These are phyloP conservation scores for Ornithorhynchus anatinus DNA, from an alignment of 2,113 vertebrate species.

Conservation along the genomic window DNA sequence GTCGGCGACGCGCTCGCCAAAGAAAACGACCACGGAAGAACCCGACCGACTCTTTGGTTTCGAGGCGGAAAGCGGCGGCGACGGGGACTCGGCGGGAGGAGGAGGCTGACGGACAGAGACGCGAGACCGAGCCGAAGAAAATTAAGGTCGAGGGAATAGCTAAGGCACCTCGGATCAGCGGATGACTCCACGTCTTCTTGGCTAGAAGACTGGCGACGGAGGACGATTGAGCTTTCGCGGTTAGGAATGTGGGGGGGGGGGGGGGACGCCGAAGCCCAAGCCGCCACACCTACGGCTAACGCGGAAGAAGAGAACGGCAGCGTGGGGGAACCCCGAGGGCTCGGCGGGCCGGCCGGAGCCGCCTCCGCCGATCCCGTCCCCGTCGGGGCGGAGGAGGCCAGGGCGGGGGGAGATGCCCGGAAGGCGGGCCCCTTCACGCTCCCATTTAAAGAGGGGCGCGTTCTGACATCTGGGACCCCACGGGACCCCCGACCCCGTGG, in stretches of 20 bases:
- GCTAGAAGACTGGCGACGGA: conserved; percentile 68
- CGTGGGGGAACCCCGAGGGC: too few relatives aligned
- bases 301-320: conserved; percentile 6
- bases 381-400: too few relatives aligned
- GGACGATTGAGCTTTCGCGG: conserved; percentile 48
- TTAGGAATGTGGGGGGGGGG: conserved; percentile 57
- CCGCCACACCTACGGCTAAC: not conserved
- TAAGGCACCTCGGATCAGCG: conserved; percentile 74
- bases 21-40: too few relatives aligned
- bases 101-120: conserved; percentile 45
- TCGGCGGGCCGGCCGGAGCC: too few relatives aligned
- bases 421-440: too few relatives aligned
- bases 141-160: conserved; percentile 73
- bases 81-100: conserved; percentile 53
- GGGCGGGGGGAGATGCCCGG: too few relatives aligned
- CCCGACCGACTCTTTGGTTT: conserved; percentile 76
- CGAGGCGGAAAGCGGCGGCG: conserved; percentile 49
- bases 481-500: too few relatives aligned
- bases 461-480: too few relatives aligned
- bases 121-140: conserved; percentile 50
- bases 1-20: conserved; percentile 53
- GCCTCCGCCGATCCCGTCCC: too few relatives aligned
- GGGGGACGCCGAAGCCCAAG: conserved; percentile 18
- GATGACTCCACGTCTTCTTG: conserved; percentile 56
- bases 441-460: too few relatives aligned